These are phyloP conservation scores for Bombus pascuorum DNA, from an alignment of 1,140 invertebrate genomes.

Conservation along the genomic window DNA sequence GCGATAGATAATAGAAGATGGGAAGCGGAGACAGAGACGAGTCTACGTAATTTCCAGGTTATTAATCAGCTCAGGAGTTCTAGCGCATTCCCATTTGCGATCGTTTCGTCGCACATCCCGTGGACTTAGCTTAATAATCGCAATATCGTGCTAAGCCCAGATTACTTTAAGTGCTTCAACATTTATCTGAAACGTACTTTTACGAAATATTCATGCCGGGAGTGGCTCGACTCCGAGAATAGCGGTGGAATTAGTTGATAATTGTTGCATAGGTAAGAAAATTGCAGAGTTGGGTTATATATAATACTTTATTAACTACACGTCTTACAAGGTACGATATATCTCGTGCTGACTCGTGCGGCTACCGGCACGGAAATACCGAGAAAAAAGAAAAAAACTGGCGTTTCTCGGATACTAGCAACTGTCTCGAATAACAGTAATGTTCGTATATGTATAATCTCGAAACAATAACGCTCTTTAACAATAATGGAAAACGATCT, in stretches of 20 bases:
- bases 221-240: background rate
- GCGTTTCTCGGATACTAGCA: too few relatives aligned
- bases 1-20: slow-evolving; percentile 17
- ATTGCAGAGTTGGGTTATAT: too few relatives aligned
- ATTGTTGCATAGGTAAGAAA: too few relatives aligned
- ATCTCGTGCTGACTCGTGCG: too few relatives aligned
- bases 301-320: background rate
- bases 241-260: slow-evolving; percentile 1
- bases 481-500: background rate
- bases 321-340: background rate
- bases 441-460: too few relatives aligned
- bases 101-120: slow-evolving; percentile 51
- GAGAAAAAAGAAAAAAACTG: too few relatives aligned
- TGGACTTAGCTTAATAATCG: slow-evolving; percentile 46
- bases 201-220: background rate
- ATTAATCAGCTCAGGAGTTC: slow-evolving; percentile 55
- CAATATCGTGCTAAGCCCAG: slow-evolving; percentile 25
- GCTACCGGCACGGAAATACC: too few relatives aligned
- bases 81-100: slow-evolving; percentile 45
- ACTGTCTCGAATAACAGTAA: too few relatives aligned
- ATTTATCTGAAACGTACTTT: slow-evolving; percentile 32
- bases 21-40: slow-evolving; percentile 28
- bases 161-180: slow-evolving; percentile 44
- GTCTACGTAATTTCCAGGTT: slow-evolving; percentile 57
- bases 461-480: too few relatives aligned